Evolutionary conservation across 2,113 vertebrate genomes (phyloP).

Genomic region (Hemichromis elongatus): DNA sequence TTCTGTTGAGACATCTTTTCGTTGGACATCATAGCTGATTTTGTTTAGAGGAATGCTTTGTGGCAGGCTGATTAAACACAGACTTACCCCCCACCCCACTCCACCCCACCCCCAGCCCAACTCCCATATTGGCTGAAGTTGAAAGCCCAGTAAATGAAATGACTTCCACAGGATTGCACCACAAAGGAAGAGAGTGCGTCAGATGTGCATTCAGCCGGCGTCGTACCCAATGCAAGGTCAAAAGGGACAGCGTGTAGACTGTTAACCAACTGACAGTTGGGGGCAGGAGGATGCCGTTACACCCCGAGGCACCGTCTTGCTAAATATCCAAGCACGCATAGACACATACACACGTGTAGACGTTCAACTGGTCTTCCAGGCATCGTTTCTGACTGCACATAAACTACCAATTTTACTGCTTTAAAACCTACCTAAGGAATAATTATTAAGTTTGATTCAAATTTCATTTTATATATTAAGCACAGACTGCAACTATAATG

Average conservation of each 20-base stretch:
- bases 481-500: neutral
- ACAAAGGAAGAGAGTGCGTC: slow-evolving; percentile 68
- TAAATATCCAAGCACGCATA: neutral
- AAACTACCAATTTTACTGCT: neutral
- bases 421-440: neutral
- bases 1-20: slow-evolving; percentile 44
- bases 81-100: neutral
- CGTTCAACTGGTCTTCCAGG: neutral
- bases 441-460: neutral
- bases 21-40: slow-evolving; percentile 54
- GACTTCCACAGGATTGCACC: slow-evolving; percentile 73
- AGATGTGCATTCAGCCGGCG: slow-evolving; percentile 70
- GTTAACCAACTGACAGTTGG: slow-evolving; percentile 56
- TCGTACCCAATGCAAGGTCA: slow-evolving; percentile 62
- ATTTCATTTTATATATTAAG: neutral
- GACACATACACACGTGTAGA: neutral
- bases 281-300: slow-evolving; percentile 54
- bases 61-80: slow-evolving; percentile 65
- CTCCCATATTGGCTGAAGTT: slow-evolving; percentile 54
- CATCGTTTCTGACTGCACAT: neutral
- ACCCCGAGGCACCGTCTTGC: slow-evolving; percentile 53
- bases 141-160: slow-evolving; percentile 72
- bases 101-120: neutral
- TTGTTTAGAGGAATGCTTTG: slow-evolving; percentile 52
- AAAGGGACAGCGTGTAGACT: slow-evolving; percentile 62